Evolutionary conservation across 2,888 invertebrate genomes (phyloP).

Genomic region (Leucoptera coffeella): DNA sequence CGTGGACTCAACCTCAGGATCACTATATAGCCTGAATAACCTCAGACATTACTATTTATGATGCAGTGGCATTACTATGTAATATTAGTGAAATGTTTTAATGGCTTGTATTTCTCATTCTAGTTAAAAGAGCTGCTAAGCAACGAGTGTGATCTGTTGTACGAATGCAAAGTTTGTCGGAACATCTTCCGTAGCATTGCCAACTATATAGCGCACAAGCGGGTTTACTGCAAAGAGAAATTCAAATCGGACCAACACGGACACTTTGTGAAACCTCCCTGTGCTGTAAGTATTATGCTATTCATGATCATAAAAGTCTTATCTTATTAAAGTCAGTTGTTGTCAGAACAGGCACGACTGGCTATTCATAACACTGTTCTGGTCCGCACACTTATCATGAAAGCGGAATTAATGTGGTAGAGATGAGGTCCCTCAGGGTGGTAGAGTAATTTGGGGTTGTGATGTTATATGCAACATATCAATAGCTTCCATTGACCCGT

Average conservation of each 20-base stretch:
- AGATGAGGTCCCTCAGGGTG: too few species aligned
- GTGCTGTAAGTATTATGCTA: slow-evolving; percentile 44
- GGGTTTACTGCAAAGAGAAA: slow-evolving; percentile 67
- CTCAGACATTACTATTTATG: slow-evolving; percentile 1
- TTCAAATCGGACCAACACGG: slow-evolving; percentile 39
- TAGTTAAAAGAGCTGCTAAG: slow-evolving; percentile 68
- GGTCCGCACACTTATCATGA: too few species aligned
- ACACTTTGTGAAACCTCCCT: slow-evolving; percentile 31
- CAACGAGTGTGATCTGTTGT: slow-evolving; percentile 82
- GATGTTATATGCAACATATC: too few species aligned
- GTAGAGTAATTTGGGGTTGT: too few species aligned
- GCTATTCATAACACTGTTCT: too few species aligned
- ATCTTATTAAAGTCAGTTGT: too few species aligned
- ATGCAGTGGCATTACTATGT: slow-evolving; percentile 1
- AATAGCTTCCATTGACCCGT: too few species aligned
- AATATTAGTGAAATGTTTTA: slow-evolving; percentile 1
- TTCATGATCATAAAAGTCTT: too few species aligned
- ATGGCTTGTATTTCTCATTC: slow-evolving; percentile 14
- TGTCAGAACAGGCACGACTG: too few species aligned
- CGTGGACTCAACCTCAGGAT: too few species aligned
- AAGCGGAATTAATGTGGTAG: too few species aligned
- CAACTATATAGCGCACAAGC: slow-evolving; percentile 86
- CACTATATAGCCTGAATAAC: not conserved
- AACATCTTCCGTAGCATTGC: slow-evolving; percentile 81
- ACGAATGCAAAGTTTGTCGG: slow-evolving; percentile 84